A percentile compares a stretch with the other conserved stretches of the same genome.
These are phyloP conservation scores for Hofmannophila pseudospretella DNA, from an alignment of 2,888 invertebrate species.

Conservation along the genomic window DNA sequence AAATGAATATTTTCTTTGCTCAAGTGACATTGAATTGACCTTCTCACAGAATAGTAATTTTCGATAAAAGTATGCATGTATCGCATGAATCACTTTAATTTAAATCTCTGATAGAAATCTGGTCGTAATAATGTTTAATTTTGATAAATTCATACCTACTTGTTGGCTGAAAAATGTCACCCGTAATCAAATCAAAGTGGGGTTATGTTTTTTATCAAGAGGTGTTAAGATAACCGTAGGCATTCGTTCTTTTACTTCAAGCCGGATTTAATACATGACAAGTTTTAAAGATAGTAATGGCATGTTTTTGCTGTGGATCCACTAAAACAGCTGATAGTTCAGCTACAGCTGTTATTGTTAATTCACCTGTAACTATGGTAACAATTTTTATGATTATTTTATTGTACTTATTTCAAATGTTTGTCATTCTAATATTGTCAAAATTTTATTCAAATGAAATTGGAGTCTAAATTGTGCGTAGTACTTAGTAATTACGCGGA, in stretches of 20 bases:
- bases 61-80: not conserved
- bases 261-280: conserved; percentile 1
- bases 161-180: not conserved
- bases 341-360: conserved; percentile 19
- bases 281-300: conserved; percentile 20
- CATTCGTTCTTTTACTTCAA: not conserved
- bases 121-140: too few species aligned
- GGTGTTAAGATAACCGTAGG: not conserved
- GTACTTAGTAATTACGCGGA: too few species aligned
- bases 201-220: conserved; percentile 11
- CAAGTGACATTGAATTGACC: conserved; percentile 68
- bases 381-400: conserved; percentile 6
- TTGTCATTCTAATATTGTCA: too few species aligned
- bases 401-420: too few species aligned
- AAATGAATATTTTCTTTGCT: conserved; percentile 19
- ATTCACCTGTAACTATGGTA: conserved; percentile 32
- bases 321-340: conserved; percentile 19
- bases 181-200: conserved; percentile 4
- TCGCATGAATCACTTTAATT: not conserved
- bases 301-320: conserved; percentile 36
- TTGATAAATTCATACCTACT: not conserved
- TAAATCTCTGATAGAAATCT: conserved; percentile 1
- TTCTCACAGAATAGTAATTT: conserved; percentile 20
- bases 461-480: too few species aligned
- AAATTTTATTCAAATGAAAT: too few species aligned